Base-by-base conservation (phyloP, 2,797 vertebrate species). In the Lateolabrax maculatus region DNA sequence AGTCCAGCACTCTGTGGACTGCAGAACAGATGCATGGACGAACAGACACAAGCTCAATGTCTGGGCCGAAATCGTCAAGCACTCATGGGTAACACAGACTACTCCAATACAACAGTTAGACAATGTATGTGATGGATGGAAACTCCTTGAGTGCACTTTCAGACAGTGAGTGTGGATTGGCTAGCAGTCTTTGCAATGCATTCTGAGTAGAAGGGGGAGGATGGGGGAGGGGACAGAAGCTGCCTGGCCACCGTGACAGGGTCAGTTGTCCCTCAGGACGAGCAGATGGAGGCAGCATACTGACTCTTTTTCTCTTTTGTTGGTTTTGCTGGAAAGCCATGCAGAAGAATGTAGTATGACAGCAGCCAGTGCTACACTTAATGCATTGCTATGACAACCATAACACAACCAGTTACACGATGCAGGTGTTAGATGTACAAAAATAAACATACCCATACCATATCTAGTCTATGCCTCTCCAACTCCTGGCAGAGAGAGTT, bases 391-490 rank as follows among this genome's bases (percentile, higher is more conserved):
- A 99, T 99, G 98, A 98, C 97, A 98, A 99, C 98, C 98, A 98
- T 97, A 97, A 98, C 98, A 99, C 98, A 99, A 99, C 97, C 98
- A 95, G 97, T 94, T 98, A 99, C 98, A 99, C 97, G 97, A 99
- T 99, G 98, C 98, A 97, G 98, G 98, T 99, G 98, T 99, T 98
- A 98, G 97, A 98, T 97, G 98, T 97, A 99, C 97, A 97, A 97
- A 99, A 99, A 97, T 97, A 99, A 99, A 99, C 98, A 99, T 99
- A 99, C 98, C 97, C 98, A 99, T 99, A 99, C 98, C 98, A 99
- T 99, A 99, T 99, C 98, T 99, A 99, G 97, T 99, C 98, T 99
- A 99, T 99, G 98, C 97, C 98, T 99, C 98, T 99, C 98, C 98
- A 99, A 98, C 97, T 99, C 98, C 98, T 99, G 97, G 97, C 95